These are phyloP conservation scores for Acrocephalus arundinaceus DNA, from an alignment of 2,113 vertebrate species.

Conservation along the genomic window DNA sequence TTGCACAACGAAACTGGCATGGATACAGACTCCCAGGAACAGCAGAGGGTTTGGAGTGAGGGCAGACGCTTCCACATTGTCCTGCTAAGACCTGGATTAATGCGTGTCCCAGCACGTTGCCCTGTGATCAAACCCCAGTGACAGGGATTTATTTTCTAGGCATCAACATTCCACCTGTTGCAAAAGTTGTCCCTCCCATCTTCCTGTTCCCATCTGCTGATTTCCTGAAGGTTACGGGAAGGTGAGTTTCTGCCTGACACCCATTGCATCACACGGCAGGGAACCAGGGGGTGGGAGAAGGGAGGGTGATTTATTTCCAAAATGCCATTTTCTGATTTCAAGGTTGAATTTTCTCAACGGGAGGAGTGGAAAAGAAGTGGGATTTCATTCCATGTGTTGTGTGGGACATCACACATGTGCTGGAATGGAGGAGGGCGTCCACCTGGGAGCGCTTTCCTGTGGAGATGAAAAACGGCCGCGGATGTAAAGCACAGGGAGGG, in stretches of 20 bases:
- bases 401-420: not conserved
- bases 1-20: accelerated
- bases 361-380: not conserved
- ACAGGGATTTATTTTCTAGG: not conserved
- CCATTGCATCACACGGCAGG: not conserved
- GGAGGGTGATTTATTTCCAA: not conserved
- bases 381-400: not conserved
- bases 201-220: not conserved
- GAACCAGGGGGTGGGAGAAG: not conserved
- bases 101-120: accelerated
- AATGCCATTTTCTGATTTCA: not conserved
- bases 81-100: not conserved
- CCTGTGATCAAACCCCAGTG: not conserved
- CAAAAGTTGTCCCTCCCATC: not conserved
- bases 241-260: not conserved
- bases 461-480: accelerated
- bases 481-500: not conserved
- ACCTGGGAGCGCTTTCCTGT: not conserved
- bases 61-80: no score
- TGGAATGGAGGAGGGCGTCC: not conserved
- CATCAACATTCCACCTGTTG: accelerated
- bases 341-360: accelerated
- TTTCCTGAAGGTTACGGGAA: not conserved
- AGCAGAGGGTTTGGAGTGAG: no score
- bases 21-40: accelerated